Evolutionary conservation across 1,140 invertebrate genomes (phyloP), one percentile per base, ranked within the genome.

Genomic region (Leptoteleia sp.): DNA sequence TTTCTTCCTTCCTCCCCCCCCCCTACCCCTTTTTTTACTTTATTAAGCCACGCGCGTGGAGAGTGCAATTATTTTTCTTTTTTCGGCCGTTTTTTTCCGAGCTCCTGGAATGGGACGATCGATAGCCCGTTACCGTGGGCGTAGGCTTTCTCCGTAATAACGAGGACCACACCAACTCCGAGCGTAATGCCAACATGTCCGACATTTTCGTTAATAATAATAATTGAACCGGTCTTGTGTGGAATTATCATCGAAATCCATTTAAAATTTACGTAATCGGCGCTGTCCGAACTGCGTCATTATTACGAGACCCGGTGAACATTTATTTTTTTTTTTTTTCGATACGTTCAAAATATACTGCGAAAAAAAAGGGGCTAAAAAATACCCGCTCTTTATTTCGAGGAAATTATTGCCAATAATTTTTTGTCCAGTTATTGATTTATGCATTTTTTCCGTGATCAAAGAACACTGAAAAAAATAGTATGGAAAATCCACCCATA

Each of bases 71-170:
- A 68, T 68, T 67, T 61, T 68, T 62, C 62, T 55, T 68, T 62
- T 76, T 62, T 62, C 33, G n/a, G 33, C 1, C 11, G 15, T 57
- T 78, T 72, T 78, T 72, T 72, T 45, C 67, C 52, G 16, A 64
- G 52, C 75, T 71, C 67, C 75, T 78, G 67, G 75, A 78, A 78
- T 70, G 52, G 75, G 75, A 67, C 67, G 75, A 72, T 71, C 65
- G 75, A 78, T 72, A 78, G 61, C 27, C 37, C 27, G 61, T 50
- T 61, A 72, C 61, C 29, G 75, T 78, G 67, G 75, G 75, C 75
- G 75, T 67, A 71, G 75, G 75, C 64, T 77, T 77, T 70, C 75
- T 71, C 59, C 59, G 65, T 77, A 77, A 76, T 64, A 76, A 77
- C 75, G 55, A 71, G 75, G 75, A 77, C 50, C 75, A 59, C 65